Evolutionary conservation across 2,888 invertebrate genomes (phyloP).

Genomic region (Drosophila longiperda): DNA sequence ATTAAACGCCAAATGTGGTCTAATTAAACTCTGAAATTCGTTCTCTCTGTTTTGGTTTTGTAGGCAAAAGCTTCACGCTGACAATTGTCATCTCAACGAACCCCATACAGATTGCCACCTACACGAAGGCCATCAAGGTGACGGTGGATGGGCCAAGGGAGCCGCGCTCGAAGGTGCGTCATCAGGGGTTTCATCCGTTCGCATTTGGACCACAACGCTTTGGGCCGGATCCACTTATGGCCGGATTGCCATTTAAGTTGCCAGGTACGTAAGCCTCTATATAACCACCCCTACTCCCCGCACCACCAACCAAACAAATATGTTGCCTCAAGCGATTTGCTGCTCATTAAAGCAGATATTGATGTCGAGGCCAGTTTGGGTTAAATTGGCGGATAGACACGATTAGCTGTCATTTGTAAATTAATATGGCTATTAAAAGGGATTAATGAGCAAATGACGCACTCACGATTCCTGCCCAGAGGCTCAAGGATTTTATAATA

Average conservation of each 20-base stretch:
- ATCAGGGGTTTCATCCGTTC: slow-evolving; percentile 95
- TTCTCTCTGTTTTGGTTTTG: slow-evolving; percentile 69
- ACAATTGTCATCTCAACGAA: slow-evolving; percentile 97
- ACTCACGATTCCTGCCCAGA: neutral
- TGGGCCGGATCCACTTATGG: slow-evolving; percentile 92
- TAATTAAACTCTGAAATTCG: slow-evolving; percentile 10
- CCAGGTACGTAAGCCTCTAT: slow-evolving; percentile 88
- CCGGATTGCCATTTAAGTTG: slow-evolving; percentile 92
- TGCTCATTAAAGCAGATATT: slow-evolving; percentile 54
- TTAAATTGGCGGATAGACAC: slow-evolving; percentile 13
- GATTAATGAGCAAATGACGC: slow-evolving; percentile 28
- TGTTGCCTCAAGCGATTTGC: slow-evolving; percentile 54
- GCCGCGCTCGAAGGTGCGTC: slow-evolving; percentile 96
- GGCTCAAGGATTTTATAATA: slow-evolving; percentile 2
- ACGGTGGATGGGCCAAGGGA: slow-evolving; percentile 99
- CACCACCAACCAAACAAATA: slow-evolving; percentile 15
- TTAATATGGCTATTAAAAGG: slow-evolving; percentile 51
- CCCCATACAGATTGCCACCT: slow-evolving; percentile 98
- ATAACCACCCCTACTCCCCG: neutral
- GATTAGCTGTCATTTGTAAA: slow-evolving; percentile 59
- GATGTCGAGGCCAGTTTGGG: slow-evolving; percentile 37
- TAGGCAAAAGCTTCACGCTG: slow-evolving; percentile 98
- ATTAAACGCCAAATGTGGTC: slow-evolving; percentile 2
- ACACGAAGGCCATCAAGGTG: slow-evolving; percentile 99
- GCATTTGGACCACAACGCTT: slow-evolving; percentile 94